phyloP scores from a whole-genome alignment of 2,888 invertebrate genomes.

The Diaphora mendica region DNA sequence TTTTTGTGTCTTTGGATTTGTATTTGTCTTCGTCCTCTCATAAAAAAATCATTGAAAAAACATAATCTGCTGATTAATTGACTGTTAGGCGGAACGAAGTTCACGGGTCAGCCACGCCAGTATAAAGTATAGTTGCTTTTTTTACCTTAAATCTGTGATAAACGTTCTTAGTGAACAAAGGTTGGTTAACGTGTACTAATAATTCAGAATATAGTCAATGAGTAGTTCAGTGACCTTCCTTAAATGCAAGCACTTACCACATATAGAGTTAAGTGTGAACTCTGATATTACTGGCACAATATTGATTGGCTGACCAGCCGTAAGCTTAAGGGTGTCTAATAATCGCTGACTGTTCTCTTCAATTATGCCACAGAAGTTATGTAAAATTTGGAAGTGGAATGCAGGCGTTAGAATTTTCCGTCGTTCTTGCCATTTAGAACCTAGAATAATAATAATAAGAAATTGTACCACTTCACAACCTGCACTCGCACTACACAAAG shows the following conservation, averaged over 20 bases:
- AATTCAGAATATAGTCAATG: not conserved
- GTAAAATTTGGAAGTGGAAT: conserved; percentile 88
- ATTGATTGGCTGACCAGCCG: not conserved
- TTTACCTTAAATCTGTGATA: not conserved
- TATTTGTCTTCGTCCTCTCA: too few relatives aligned
- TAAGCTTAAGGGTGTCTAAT: conserved; percentile 55
- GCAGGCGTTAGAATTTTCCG: conserved; percentile 88
- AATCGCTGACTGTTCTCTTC: conserved; percentile 66
- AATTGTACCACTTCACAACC: too few relatives aligned
- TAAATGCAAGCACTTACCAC: conserved; percentile 80
- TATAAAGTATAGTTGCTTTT: not conserved
- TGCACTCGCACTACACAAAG: too few relatives aligned
- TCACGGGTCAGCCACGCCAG: too few relatives aligned
- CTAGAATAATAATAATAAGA: conserved; percentile 38
- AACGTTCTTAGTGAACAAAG: too few relatives aligned
- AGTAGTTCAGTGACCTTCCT: not conserved
- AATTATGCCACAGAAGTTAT: conserved; percentile 68
- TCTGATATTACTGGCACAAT: conserved; percentile 72
- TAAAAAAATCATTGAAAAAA: too few relatives aligned
- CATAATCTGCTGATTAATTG: too few relatives aligned
- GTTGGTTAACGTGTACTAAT: not conserved
- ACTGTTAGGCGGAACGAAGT: too few relatives aligned
- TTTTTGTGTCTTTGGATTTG: too few relatives aligned
- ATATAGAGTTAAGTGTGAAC: conserved; percentile 88
- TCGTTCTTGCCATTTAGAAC: conserved; percentile 86